Percentiles rank a stretch among this genome's conserved stretches.
phyloP scores from a whole-genome alignment of 53 echinoderm and acorn worm genomes.

The Henricia sp. region DNA sequence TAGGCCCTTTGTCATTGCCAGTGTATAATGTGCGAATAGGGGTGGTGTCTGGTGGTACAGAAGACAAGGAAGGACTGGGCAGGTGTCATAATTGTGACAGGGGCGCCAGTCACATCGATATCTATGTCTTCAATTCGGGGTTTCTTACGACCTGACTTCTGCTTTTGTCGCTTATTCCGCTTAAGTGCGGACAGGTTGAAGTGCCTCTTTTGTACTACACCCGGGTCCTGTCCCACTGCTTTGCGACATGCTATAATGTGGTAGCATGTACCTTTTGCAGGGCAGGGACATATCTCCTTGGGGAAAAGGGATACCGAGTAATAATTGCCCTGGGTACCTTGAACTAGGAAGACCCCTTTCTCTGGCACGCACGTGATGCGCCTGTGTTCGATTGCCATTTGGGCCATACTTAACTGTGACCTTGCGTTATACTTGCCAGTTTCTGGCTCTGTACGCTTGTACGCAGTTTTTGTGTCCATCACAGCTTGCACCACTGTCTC shows the following conservation, averaged over 20 bases:
- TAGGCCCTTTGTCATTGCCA: background rate
- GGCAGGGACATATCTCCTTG: background rate
- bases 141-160: conserved; percentile 7
- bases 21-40: too few species aligned
- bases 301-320: conserved; percentile 11
- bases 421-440: background rate
- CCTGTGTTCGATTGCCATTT: conserved; percentile 9
- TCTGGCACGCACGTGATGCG: conserved; percentile 1
- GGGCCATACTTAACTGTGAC: conserved; percentile 10
- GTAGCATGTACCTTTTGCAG: background rate
- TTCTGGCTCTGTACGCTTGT: background rate
- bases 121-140: background rate
- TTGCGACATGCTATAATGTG: conserved; percentile 5
- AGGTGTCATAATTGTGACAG: conserved; percentile 3
- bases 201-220: background rate
- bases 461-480: background rate
- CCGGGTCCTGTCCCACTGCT: background rate
- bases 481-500: conserved; percentile 19
- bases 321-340: background rate
- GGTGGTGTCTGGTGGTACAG: too few species aligned
- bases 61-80: too few species aligned
- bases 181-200: conserved; percentile 7
- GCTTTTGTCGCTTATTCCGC: conserved; percentile 2
- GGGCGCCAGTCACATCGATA: background rate
- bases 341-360: conserved; percentile 20